Conservation (phyloP, 23 tunicate species). For the Clavelina lepadiformis region DNA sequence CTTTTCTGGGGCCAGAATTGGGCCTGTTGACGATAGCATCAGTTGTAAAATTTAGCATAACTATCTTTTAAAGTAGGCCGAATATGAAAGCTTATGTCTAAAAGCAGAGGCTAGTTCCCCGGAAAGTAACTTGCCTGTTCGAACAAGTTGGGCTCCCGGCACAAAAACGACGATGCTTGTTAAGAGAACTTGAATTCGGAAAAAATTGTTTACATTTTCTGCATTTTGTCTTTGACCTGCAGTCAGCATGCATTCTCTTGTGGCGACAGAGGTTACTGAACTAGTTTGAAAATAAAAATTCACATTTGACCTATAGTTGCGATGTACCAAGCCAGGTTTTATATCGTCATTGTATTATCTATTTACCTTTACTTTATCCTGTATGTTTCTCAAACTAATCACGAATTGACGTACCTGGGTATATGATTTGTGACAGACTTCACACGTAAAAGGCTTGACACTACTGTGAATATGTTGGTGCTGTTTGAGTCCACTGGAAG, state of each 20-base stretch:
- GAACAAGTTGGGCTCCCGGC: not conserved
- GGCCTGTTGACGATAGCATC: too few relatives aligned
- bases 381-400: too few relatives aligned
- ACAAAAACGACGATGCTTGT: constrained; percentile 59
- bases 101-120: too few relatives aligned
- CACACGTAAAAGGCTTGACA: constrained; percentile 37
- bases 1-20: too few relatives aligned
- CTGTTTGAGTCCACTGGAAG: constrained; percentile 46
- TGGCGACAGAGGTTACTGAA: constrained; percentile 55
- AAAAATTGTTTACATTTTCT: constrained; percentile 30
- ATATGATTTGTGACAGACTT: constrained; percentile 40
- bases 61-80: too few relatives aligned
- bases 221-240: constrained; percentile 12
- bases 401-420: constrained; percentile 27
- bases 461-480: constrained; percentile 56
- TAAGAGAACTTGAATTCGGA: constrained; percentile 41
- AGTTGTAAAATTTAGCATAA: too few relatives aligned
- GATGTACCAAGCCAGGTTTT: too few relatives aligned
- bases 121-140: too few relatives aligned
- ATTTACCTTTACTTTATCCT: too few relatives aligned
- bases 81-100: too few relatives aligned
- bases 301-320: too few relatives aligned
- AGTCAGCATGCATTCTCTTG: constrained; percentile 20
- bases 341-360: too few relatives aligned
- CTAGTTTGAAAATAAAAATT: not conserved